Conservation (phyloP, 2,113 vertebrate species). For the Dasyurus viverrinus region DNA sequence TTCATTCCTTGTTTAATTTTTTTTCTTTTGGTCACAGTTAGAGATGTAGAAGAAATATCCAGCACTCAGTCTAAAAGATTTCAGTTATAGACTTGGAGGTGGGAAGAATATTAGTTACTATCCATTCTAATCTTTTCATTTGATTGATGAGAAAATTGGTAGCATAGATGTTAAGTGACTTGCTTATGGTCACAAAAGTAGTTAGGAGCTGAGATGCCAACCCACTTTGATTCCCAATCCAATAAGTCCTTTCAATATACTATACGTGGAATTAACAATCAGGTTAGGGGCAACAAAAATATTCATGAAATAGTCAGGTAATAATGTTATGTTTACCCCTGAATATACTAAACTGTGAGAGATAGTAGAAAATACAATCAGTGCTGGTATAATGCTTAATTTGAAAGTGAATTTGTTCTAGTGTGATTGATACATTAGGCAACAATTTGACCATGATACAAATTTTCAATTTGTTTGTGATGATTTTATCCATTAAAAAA, state of each 20-base stretch:
- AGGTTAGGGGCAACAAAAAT: neutral
- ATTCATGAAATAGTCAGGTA: neutral
- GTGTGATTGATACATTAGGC: neutral
- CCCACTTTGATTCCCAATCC: neutral
- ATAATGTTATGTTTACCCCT: neutral
- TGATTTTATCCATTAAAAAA: neutral
- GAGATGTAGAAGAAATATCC: too few relatives aligned
- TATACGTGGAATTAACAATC: neutral
- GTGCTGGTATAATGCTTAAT: neutral
- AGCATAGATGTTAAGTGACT: neutral
- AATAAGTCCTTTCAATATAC: neutral
- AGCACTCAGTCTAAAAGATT: too few relatives aligned
- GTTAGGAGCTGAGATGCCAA: neutral
- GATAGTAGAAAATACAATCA: neutral
- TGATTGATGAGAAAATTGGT: neutral
- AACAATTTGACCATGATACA: neutral
- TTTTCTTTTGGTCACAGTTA: neutral
- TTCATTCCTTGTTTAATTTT: neutral
- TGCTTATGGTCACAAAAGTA: neutral
- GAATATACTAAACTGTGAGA: neutral
- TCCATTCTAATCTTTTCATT: neutral
- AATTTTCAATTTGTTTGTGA: neutral
- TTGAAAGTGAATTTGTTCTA: neutral
- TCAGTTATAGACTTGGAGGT: too few relatives aligned
- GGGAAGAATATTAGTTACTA: neutral